These are phyloP conservation scores for Pollenia amentaria DNA, from an alignment of 2,888 invertebrate species.

Conservation along the genomic window DNA sequence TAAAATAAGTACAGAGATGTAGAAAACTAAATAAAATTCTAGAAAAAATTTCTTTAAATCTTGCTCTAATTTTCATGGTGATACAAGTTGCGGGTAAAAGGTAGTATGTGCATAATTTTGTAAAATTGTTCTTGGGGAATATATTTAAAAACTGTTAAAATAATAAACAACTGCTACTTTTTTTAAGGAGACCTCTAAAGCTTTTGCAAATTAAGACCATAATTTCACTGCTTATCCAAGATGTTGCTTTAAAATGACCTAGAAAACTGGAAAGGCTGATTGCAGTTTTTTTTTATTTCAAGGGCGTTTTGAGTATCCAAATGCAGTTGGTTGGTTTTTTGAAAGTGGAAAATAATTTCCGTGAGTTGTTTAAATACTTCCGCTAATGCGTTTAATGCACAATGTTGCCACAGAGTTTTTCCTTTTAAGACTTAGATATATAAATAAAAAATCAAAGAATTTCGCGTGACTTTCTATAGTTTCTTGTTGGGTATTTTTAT, in stretches of 20 bases:
- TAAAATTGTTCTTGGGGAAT: too few species aligned
- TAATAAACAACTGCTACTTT: background rate
- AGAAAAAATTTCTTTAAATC: too few species aligned
- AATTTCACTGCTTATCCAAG: background rate
- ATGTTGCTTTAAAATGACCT: constrained; percentile 23
- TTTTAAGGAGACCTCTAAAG: background rate
- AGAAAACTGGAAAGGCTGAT: constrained; percentile 40
- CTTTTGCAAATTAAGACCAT: constrained; percentile 3
- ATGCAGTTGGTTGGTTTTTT: background rate
- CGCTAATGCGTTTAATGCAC: constrained; percentile 18
- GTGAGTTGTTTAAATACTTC: constrained; percentile 42
- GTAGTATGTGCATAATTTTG: too few species aligned
- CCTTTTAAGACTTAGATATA: background rate
- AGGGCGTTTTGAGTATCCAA: constrained; percentile 19
- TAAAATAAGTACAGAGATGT: too few species aligned
- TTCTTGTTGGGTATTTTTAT: constrained; percentile 19
- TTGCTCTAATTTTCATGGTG: too few species aligned
- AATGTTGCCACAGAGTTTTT: constrained; percentile 7
- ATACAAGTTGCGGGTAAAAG: too few species aligned
- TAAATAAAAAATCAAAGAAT: background rate
- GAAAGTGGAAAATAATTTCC: constrained; percentile 26
- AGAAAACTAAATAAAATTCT: too few species aligned
- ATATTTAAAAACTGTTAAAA: too few species aligned
- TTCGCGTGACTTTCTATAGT: constrained; percentile 3
- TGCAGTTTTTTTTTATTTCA: constrained; percentile 42